Evolutionary conservation across 2,888 invertebrate genomes (phyloP).

Genomic region (Platycheirus albimanus): DNA sequence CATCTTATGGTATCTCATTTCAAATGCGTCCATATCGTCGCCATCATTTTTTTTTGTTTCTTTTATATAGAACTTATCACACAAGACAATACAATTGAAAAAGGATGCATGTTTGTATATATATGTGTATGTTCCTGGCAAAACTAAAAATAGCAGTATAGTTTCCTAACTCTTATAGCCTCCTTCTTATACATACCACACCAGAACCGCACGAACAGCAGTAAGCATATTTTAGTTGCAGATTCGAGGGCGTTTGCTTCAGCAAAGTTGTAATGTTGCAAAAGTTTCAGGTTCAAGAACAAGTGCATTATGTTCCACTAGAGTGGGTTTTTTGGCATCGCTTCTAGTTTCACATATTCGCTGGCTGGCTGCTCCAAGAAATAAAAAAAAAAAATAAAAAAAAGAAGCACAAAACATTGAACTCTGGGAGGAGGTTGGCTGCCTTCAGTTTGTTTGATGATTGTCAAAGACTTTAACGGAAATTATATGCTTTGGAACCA

Average conservation of each 20-base stretch:
- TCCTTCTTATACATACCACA: neutral
- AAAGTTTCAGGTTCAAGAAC: slow-evolving; percentile 73
- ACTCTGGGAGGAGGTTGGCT: slow-evolving; percentile 14
- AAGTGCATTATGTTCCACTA: slow-evolving; percentile 68
- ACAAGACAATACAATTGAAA: slow-evolving; percentile 16
- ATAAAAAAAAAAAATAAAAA: neutral
- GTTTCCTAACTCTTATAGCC: slow-evolving; percentile 25
- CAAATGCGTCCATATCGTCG: slow-evolving; percentile 54
- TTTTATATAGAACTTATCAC: slow-evolving; percentile 15
- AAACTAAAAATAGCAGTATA: slow-evolving; percentile 17
- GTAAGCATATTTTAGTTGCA: neutral
- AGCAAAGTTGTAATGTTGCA: slow-evolving; percentile 25
- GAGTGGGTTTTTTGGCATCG: slow-evolving; percentile 66
- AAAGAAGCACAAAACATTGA: slow-evolving; percentile 19
- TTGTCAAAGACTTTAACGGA: slow-evolving; percentile 62
- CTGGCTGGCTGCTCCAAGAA: neutral
- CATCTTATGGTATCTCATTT: slow-evolving; percentile 60
- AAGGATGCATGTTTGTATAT: neutral
- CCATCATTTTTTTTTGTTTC: neutral
- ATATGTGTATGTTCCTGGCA: slow-evolving; percentile 15
- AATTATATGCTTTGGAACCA: slow-evolving; percentile 46
- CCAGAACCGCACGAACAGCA: neutral
- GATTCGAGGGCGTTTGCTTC: slow-evolving; percentile 33
- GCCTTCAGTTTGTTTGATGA: slow-evolving; percentile 12
- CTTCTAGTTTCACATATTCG: slow-evolving; percentile 14